A percentile compares a stretch with the other conserved stretches of the same genome.
phyloP scores from a whole-genome alignment of 2,888 invertebrate genomes.

The Mayetiola destructor region DNA sequence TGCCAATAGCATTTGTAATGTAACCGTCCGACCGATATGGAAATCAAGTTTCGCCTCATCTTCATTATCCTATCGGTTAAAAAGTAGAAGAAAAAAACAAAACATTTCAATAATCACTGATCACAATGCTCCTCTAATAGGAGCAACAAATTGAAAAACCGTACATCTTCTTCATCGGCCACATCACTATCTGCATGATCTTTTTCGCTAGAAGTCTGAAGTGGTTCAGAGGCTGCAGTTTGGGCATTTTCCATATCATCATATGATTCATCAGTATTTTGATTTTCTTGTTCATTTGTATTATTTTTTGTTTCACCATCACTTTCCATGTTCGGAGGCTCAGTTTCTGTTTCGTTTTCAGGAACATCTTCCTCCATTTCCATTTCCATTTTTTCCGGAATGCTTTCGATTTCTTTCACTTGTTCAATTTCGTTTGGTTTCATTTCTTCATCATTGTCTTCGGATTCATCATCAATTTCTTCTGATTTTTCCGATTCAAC shows the following conservation, averaged over 20 bases:
- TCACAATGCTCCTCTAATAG: background rate
- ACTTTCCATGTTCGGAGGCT: no score
- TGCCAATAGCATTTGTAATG: conserved; percentile 70
- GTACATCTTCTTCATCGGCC: conserved; percentile 43
- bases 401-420: no score
- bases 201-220: no score
- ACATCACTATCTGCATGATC: conserved; percentile 40
- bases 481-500: background rate
- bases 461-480: background rate
- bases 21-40: conserved; percentile 52
- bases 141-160: conserved; percentile 26
- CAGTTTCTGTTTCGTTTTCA: background rate
- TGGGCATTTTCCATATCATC: background rate
- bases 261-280: background rate
- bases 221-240: no score
- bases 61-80: conserved; percentile 18
- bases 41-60: conserved; percentile 30
- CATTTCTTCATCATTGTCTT: no score
- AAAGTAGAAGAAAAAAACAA: background rate
- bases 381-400: no score
- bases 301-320: background rate
- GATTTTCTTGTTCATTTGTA: no score
- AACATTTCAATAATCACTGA: background rate
- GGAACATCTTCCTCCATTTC: no score
- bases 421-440: no score